Evolutionary conservation across 1,140 invertebrate genomes (phyloP), one percentile per base, ranked within the genome.

Genomic region (Mesaphorura yosii): DNA sequence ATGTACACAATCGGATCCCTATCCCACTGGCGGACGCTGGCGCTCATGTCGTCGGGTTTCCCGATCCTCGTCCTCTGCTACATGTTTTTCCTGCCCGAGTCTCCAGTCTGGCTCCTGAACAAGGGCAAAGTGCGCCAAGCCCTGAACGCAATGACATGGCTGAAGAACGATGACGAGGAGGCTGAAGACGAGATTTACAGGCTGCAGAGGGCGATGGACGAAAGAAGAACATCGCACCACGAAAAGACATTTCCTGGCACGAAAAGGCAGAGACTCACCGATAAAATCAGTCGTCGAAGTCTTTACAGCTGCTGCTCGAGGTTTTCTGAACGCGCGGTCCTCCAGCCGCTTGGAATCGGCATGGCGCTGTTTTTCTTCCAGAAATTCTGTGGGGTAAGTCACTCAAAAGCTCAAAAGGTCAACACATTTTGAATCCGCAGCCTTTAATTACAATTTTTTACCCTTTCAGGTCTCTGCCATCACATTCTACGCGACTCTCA

Each of bases 341-440:
- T 79, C 41, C 76, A 80, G 39, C 82, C 83, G 0, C 73, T 84
- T 15, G 22, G 73, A 0, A 75, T 88, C 5, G 73, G 83, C 60
- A 68, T 79, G 15, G 67, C 67, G 0, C 78, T 81, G 52, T 84
- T 88, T 68, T 76, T 81, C 58, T 79, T 86, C 64, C 83, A 86
- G 66, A 84, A 88, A 65, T 77, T 85, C 34, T 79, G 78, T 2
- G 85, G 85, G 0, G 76, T 34, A 34, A 34, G 31, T 34, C 31
- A 34, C n/a, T 34, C 31, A n/a, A 34, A 34, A 34, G 10, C n/a
- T n/a, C 10, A 34, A 34, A n/a, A 34, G n/a, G 10, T 34, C n/a
- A n/a, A 34, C n/a, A 10, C n/a, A 34, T 10, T 34, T 34, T 10
- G n/a, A n/a, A 34, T 34, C n/a, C n/a, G n/a, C n/a, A n/a, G n/a